phyloP scores from a whole-genome alignment of 1,140 invertebrate species.

The Cotesia chilonis region DNA sequence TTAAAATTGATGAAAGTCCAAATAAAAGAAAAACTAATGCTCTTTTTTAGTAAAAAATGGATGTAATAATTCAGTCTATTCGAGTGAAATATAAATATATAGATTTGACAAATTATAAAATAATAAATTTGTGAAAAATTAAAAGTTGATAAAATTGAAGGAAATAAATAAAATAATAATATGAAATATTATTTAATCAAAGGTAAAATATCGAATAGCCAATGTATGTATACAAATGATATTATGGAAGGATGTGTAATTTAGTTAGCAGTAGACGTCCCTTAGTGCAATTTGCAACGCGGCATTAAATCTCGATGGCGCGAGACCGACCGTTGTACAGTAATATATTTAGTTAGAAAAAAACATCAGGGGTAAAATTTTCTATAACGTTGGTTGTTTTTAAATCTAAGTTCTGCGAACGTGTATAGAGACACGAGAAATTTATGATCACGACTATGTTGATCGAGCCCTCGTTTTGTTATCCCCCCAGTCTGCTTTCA shows the following conservation, averaged over 20 bases:
- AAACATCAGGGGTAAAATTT: not conserved
- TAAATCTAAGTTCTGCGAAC: conserved; percentile 13
- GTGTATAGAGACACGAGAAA: conserved; percentile 2
- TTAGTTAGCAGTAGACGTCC: too few relatives aligned
- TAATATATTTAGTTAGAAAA: not conserved
- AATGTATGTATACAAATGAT: not conserved
- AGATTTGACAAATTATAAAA: conserved; percentile 17
- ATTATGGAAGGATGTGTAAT: too few relatives aligned
- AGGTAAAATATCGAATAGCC: too few relatives aligned
- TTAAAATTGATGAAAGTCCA: conserved; percentile 11
- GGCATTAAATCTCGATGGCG: too few relatives aligned
- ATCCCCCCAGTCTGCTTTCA: not conserved
- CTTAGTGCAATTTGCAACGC: too few relatives aligned
- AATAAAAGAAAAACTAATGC: not conserved
- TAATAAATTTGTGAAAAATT: conserved; percentile 6
- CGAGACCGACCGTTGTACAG: too few relatives aligned
- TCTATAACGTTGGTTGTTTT: conserved; percentile 14
- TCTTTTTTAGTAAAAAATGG: conserved; percentile 11
- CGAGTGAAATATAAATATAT: conserved; percentile 8
- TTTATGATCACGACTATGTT: conserved; percentile 24
- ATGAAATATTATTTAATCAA: not conserved
- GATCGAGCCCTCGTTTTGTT: not conserved
- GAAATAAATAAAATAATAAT: too few relatives aligned
- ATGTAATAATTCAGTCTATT: conserved; percentile 5
- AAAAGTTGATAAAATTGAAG: too few relatives aligned